Evolutionary conservation across 2,113 vertebrate species (phyloP), one percentile per base, ranked within the genome.

Genomic region (Suricata suricatta): DNA sequence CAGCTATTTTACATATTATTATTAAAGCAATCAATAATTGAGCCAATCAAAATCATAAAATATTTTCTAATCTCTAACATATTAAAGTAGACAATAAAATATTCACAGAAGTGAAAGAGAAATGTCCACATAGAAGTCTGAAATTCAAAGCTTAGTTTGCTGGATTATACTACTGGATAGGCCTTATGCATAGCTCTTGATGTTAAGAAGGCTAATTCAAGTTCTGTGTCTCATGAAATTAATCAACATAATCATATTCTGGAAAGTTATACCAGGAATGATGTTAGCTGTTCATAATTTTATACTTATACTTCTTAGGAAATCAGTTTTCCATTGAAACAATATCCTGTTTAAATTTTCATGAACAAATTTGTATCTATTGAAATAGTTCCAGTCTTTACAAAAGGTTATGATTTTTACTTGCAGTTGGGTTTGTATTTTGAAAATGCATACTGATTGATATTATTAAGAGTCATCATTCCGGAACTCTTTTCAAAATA

Each of bases 311-410:
- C 50, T 99, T 98, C 93, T 93, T 0, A 0, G 57, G 52, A 98
- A 98, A 98, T 97, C 96, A 95, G 77, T 98, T 96, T 97, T 97
- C 63, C 95, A 97, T 91, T 98, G 96, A 98, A 98, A 98, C 76
- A 98, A 98, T 98, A 98, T 92, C 27, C 27, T 96, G 77, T 96
- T 98, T 96, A 97, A 98, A 98, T 96, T 88, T 96, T 97, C 90
- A 98, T 97, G 96, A 98, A 98, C 82, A 98, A 98, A 98, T 98
- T 98, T 98, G 93, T 98, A 98, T 94, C 96, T 96, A 98, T 98
- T 98, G 98, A 98, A 98, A 98, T 83, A 97, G 23, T 57, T 96
- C 77, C 76, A 96, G 97, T 97, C 76, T 97, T 98, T 71, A 21
- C 79, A 92, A 90, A 93, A 97, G 97, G 93, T 98, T 96, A 29